Conservation (phyloP, 2,888 invertebrate species). For the Hetaerina titia region DNA sequence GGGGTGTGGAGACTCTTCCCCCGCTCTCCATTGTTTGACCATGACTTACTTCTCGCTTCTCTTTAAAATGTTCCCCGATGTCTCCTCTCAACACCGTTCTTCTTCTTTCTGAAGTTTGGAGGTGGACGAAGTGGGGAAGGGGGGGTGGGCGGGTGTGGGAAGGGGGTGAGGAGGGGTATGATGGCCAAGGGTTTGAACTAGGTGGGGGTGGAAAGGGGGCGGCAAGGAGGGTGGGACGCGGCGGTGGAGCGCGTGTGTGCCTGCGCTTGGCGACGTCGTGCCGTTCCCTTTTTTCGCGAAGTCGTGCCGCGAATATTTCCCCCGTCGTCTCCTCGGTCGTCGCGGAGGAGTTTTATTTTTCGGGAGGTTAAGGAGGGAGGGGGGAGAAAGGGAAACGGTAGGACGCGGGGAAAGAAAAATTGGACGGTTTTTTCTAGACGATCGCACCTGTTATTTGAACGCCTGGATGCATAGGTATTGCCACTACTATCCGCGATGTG, state of each 20-base stretch:
- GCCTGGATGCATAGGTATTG: neutral
- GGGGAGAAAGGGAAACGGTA: neutral
- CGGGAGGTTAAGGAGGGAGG: too few species aligned
- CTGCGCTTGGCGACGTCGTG: neutral
- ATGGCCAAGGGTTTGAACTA: neutral
- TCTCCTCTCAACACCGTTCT: neutral
- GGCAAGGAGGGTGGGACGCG: neutral
- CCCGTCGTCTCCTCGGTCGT: neutral
- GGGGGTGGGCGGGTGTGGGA: neutral
- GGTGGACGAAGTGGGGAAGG: neutral
- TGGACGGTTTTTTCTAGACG: neutral
- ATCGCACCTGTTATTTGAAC: neutral
- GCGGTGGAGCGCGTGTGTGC: neutral
- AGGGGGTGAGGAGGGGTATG: neutral
- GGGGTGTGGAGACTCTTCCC: neutral
- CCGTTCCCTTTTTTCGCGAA: slow-evolving; percentile 1
- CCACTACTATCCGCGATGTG: neutral
- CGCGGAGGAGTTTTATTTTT: neutral
- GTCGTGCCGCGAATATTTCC: neutral
- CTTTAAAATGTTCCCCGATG: neutral
- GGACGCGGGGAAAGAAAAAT: neutral
- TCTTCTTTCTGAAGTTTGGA: neutral
- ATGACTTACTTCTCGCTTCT: slow-evolving; percentile 16
- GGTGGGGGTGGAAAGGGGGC: neutral
- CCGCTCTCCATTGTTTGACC: neutral